These are phyloP conservation scores for Tetrax tetrax DNA, from an alignment of 2,113 vertebrate genomes.

Conservation along the genomic window DNA sequence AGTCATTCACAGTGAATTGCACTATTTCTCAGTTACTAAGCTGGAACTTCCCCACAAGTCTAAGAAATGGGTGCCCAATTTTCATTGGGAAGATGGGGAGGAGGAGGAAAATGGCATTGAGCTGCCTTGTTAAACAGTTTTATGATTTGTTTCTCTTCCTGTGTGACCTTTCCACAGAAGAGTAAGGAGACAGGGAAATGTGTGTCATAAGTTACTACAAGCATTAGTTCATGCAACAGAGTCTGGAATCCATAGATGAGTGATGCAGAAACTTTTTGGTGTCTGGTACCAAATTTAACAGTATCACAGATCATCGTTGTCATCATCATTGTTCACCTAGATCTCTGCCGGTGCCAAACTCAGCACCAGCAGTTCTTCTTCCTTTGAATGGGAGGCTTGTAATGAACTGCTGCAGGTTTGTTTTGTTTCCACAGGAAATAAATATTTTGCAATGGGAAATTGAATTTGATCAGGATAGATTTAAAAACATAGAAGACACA, in stretches of 20 bases:
- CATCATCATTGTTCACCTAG: not conserved
- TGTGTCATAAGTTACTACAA: not conserved
- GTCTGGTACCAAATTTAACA: not conserved
- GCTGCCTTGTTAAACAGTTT: not conserved
- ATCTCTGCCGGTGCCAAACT: not conserved
- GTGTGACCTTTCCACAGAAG: not conserved
- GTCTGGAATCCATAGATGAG: not conserved
- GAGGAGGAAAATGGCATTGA: not conserved
- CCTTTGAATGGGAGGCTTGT: not conserved
- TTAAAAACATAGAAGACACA: constrained; percentile 85
- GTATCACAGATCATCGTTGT: not conserved
- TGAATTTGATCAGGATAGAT: constrained; percentile 87
- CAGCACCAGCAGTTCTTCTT: not conserved
- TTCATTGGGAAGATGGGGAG: not conserved
- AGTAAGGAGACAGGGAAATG: not conserved
- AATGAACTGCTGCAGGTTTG: not conserved
- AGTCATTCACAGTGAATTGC: not conserved
- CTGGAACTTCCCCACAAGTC: not conserved
- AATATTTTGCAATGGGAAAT: constrained; percentile 93
- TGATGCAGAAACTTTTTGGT: not conserved
- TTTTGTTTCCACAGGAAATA: constrained; percentile 83
- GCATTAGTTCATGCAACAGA: not conserved
- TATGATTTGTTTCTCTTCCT: not conserved
- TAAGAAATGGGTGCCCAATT: not conserved
- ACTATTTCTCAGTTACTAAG: not conserved